These are phyloP conservation scores for Pundamilia nyererei DNA, from an alignment of 2,113 vertebrate genomes.

Conservation along the genomic window DNA sequence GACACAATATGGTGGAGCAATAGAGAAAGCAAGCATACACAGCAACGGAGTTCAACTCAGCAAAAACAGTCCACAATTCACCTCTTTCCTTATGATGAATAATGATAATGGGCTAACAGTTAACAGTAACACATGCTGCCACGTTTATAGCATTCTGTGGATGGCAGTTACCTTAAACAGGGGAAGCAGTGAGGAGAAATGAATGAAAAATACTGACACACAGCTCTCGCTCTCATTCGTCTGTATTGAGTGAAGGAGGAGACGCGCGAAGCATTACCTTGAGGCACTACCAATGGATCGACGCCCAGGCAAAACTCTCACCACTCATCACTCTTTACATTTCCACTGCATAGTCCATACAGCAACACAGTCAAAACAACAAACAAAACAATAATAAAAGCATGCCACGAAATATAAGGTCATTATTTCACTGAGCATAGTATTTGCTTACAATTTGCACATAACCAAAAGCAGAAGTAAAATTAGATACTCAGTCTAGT, in stretches of 20 bases:
- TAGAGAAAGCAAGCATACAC: not conserved
- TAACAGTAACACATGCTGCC: not conserved
- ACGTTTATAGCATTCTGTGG: accelerated
- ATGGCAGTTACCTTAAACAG: not conserved
- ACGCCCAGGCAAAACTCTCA: not conserved
- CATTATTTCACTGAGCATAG: not conserved
- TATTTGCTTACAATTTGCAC: not conserved
- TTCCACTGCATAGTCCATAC: not conserved
- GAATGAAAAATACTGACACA: not conserved
- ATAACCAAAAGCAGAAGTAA: not conserved
- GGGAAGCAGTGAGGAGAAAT: not conserved
- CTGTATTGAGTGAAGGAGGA: not conserved
- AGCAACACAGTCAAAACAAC: not conserved
- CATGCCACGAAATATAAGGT: not conserved
- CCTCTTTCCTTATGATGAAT: not conserved
- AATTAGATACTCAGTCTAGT: accelerated
- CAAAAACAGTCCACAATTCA: not conserved
- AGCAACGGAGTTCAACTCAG: not conserved
- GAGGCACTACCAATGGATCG: not conserved
- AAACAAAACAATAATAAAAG: not conserved
- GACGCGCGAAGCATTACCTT: accelerated
- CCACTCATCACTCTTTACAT: not conserved
- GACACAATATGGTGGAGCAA: not conserved
- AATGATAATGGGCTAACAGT: not conserved
- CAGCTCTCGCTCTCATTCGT: not conserved